Base-by-base conservation (phyloP, 2,888 invertebrate species). In the Boloria selene region DNA sequence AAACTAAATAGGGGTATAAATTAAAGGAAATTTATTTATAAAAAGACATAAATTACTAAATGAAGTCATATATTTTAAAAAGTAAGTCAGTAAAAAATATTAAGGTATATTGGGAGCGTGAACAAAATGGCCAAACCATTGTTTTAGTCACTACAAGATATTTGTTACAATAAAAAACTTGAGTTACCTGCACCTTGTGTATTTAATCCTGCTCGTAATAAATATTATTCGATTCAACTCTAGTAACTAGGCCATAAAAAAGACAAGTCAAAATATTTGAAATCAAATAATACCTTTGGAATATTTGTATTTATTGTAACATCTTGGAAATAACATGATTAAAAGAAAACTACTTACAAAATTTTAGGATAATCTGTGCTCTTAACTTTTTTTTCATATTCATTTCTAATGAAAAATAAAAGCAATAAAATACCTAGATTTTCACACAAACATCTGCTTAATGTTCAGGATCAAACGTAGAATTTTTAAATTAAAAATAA, bases 51-150 rank as follows among this genome's bases (percentile, higher is more conserved):
- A 45, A 56, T 50, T 31, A 13, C 17, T 50, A 16, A 63, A 69
- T 69, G 38, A 60, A 69, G 63, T 56, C 54, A 63, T 69, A 69
- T 49, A 44, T 69, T 55, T 38, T 26, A 42, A 18, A 42, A 55
- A 65, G 65, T 62, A 58, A n/a, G 16, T 17, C 61, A 55, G 14
- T 64, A 51, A 42, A 47, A 54, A 54, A 47, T 62, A 54, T 47
- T 45, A 38, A 22, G 31, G 16, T 58, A 45, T 51, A 58, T 55
- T 59, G 47, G 16, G 47, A 45, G 45, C n/a, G 44, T n/a, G 4
- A n/a, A 44, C n/a, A 55, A 55, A 55, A 44, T 55, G 10, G 10
- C 22, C n/a, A n/a, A 44, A 45, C 44, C 44, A 18, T 55, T 55
- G 44, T 14, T 17, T 44, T 44, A 14, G 55, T n/a, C 55, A 55